A percentile compares a stretch with the other conserved stretches of the same genome.
Evolutionary conservation across 2,888 invertebrate species (phyloP).

Genomic region (Lysandra coridon): DNA sequence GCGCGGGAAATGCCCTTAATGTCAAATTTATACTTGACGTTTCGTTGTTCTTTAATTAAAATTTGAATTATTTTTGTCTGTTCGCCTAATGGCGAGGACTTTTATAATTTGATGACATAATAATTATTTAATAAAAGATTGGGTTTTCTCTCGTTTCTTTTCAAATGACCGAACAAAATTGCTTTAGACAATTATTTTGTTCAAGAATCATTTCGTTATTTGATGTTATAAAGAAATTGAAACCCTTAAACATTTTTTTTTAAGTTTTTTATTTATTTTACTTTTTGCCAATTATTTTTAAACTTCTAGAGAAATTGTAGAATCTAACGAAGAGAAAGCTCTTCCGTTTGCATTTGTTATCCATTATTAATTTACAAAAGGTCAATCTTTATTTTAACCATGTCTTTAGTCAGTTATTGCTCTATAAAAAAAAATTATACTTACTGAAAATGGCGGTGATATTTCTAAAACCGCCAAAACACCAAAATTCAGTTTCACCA

Average conservation of each 20-base stretch:
- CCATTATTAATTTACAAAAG: background rate
- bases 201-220: background rate
- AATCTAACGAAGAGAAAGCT: background rate
- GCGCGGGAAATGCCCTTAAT: constrained; percentile 47
- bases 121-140: constrained; percentile 13
- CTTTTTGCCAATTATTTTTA: background rate
- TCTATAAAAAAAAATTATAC: background rate
- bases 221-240: background rate
- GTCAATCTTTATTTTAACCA: background rate
- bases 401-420: background rate
- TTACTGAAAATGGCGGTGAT: background rate
- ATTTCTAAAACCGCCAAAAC: background rate
- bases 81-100: constrained; percentile 4
- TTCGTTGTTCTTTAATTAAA: constrained; percentile 32
- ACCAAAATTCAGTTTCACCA: background rate
- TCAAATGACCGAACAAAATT: background rate
- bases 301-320: background rate
- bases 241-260: background rate
- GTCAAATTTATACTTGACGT: constrained; percentile 27
- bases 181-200: background rate
- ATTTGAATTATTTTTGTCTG: background rate
- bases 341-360: background rate
- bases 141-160: background rate
- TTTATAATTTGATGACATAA: constrained; percentile 8
- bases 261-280: background rate